Evolutionary conservation across 2,888 invertebrate species (phyloP).

Genomic region (Drosophila phalerata): DNA sequence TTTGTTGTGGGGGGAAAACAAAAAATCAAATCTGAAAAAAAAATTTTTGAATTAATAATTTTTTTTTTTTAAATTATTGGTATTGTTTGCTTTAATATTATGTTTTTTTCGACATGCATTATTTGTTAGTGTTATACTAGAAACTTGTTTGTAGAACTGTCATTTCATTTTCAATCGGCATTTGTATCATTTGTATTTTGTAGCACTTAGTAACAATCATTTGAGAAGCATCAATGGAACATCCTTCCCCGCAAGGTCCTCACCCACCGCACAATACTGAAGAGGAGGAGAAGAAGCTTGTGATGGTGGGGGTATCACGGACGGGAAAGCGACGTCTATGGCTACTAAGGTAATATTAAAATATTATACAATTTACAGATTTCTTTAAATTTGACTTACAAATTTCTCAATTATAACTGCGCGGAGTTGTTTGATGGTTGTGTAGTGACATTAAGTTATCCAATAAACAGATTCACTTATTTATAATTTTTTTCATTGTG

Average conservation of each 20-base stretch:
- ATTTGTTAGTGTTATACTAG: too few relatives aligned
- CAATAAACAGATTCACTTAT: background rate
- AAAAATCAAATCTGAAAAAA: too few relatives aligned
- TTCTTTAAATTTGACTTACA: background rate
- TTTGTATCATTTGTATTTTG: conserved; percentile 1
- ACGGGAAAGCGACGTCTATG: background rate
- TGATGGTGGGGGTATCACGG: too few relatives aligned
- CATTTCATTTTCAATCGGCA: background rate
- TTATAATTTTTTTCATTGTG: background rate
- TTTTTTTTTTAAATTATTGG: too few relatives aligned
- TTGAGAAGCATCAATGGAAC: background rate
- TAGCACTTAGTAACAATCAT: background rate
- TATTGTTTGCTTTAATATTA: too few relatives aligned
- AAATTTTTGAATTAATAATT: too few relatives aligned
- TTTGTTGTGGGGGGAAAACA: too few relatives aligned
- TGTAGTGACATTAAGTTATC: background rate
- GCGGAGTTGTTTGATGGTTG: background rate
- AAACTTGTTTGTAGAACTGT: background rate
- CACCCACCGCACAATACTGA: background rate
- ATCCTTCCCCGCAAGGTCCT: background rate
- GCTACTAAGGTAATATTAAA: background rate
- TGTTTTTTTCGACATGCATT: too few relatives aligned
- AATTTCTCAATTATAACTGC: background rate
- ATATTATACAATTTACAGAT: too few relatives aligned
- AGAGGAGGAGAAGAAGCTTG: too few relatives aligned